Base-by-base conservation (phyloP, 2,888 invertebrate species). In the Pinctada fucata region DNA sequence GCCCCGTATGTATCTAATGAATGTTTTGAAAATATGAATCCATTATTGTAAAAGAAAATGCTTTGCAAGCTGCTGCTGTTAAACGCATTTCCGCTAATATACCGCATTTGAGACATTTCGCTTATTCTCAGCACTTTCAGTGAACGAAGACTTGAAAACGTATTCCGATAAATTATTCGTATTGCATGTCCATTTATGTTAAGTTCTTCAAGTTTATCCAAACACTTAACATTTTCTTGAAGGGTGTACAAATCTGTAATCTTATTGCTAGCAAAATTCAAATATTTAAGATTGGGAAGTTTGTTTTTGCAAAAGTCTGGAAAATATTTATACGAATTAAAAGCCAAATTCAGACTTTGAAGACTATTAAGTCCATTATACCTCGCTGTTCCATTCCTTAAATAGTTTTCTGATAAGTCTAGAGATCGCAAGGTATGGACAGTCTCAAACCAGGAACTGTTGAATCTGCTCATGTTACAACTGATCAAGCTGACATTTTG, bases 161-260 rank as follows among this genome's bases (percentile, higher is more conserved):
- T 72, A 31, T 81, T 79, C 31, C 68, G 71, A 58, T 69, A 45
- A 4, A 83, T 13, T 31, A 52, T 48, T 66, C 78, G 52, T 6
- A 83, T 50, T 2, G 74, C 76, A 13, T 77, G 76, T 50, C 47
- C 58, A 31, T 64, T 72, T 8, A 83, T 52, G 45, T 76, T 72
- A 3, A 83, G 48, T 3, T 65, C 45, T 10, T 51, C 63, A 45
- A 83, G 31, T 3, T 67, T 63, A 31, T 68, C 31, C 3, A 83
- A 51, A 79, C 83, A 83, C 8, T 13, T 52, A 70, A 82, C 78
- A 51, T 13, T 10, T 6, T n/a, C 66, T 52, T 2, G 0, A 2
- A 66, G 63, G 52, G 45, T 71, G 10, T 58, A 16, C 73, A 65
- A 65, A 52, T 58, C 64, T 31, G 72, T 72, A n/a, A 78, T 68